phyloP scores from a whole-genome alignment of 2,113 vertebrate genomes.

The Nanorana parkeri region DNA sequence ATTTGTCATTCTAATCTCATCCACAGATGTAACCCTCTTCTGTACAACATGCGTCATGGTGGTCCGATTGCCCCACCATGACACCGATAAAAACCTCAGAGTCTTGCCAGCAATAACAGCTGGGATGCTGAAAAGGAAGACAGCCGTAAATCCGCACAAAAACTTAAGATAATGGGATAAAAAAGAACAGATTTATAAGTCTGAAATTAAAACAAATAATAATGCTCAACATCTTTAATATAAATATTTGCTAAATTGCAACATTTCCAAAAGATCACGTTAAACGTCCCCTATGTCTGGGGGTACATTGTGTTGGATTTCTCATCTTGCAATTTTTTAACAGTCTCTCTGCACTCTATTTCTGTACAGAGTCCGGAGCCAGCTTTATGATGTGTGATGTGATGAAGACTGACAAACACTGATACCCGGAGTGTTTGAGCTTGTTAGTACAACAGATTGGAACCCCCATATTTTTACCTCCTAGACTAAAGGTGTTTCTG shows the following conservation, averaged over 20 bases:
- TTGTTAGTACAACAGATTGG: no score
- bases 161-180: background rate
- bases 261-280: no score
- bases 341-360: no score
- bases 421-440: no score
- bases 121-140: background rate
- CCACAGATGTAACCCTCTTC: background rate
- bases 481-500: no score
- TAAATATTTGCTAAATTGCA: background rate
- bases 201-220: background rate
- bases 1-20: background rate
- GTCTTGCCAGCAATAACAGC: constrained; percentile 25
- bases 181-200: background rate
- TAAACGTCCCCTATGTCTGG: no score
- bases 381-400: no score
- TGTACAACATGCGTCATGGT: constrained; percentile 31
- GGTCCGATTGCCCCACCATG: constrained; percentile 23
- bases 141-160: background rate
- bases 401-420: no score
- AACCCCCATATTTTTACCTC: no score
- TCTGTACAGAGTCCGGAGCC: no score
- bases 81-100: background rate
- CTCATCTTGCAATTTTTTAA: no score
- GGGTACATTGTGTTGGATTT: no score
- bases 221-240: background rate